phyloP scores from a whole-genome alignment of 2,113 vertebrate species.

The Scatophagus argus region DNA sequence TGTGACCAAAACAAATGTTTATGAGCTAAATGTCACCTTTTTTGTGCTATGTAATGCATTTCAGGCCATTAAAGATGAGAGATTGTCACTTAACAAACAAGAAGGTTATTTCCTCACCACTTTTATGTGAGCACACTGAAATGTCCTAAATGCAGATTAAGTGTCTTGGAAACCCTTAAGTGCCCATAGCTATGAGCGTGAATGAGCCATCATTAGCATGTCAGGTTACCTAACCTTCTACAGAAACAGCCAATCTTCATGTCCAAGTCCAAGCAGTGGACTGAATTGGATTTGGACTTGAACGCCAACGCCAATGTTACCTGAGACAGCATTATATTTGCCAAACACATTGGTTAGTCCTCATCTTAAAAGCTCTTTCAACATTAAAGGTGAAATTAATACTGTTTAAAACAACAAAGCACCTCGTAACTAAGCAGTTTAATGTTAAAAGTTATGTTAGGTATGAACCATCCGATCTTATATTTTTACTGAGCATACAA shows the following conservation, averaged over 20 bases:
- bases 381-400: background rate
- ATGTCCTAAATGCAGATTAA: background rate
- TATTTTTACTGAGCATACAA: background rate
- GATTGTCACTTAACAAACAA: background rate
- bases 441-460: no score
- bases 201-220: background rate
- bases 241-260: background rate
- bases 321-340: background rate
- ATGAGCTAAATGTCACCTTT: background rate
- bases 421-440: no score
- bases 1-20: background rate
- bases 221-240: background rate
- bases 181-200: background rate
- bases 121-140: no score
- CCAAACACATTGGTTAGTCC: no score
- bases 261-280: background rate
- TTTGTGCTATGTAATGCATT: background rate
- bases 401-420: background rate
- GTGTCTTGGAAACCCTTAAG: background rate
- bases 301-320: background rate
- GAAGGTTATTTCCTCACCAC: no score
- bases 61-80: background rate
- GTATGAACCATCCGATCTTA: background rate
- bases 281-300: background rate
- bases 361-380: background rate